phyloP scores from a whole-genome alignment of 1,140 invertebrate species.

The Drosophila bipectinata region DNA sequence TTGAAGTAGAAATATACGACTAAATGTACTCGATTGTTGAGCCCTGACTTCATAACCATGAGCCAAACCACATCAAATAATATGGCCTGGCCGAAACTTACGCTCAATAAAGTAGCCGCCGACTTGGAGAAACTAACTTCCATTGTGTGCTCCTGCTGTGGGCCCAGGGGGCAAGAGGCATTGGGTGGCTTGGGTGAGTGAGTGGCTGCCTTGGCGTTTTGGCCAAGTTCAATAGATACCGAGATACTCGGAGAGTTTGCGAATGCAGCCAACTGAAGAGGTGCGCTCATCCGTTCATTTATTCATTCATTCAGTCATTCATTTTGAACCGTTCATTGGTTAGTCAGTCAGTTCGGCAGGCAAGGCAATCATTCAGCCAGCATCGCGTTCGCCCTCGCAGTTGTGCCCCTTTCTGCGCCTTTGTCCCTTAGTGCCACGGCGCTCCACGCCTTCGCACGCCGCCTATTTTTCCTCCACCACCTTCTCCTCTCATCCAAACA shows the following conservation, averaged over 20 bases:
- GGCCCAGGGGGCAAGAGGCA: conserved; percentile 7
- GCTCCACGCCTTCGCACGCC: not conserved
- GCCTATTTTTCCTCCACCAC: not conserved
- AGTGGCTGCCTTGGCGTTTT: conserved; percentile 17
- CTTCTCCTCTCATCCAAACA: conserved; percentile 1
- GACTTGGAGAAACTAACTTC: conserved; percentile 75
- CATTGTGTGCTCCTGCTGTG: conserved; percentile 52
- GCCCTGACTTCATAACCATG: conserved; percentile 68
- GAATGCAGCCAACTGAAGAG: conserved; percentile 79
- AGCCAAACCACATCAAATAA: conserved; percentile 73
- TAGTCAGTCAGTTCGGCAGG: conserved; percentile 75
- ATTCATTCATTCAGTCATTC: conserved; percentile 82
- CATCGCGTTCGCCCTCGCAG: conserved; percentile 16
- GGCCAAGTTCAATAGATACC: conserved; percentile 74
- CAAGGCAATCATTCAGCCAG: conserved; percentile 72
- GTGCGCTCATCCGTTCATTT: conserved; percentile 79
- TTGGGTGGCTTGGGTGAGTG: not conserved
- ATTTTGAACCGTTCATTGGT: conserved; percentile 77
- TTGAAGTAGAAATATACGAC: conserved; percentile 68
- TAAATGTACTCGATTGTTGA: conserved; percentile 58
- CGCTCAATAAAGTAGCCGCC: conserved; percentile 78
- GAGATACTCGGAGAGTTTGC: conserved; percentile 60
- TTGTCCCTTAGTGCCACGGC: conserved; percentile 3
- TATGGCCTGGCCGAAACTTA: conserved; percentile 64
- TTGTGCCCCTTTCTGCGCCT: conserved; percentile 5